Base-by-base conservation (phyloP, 2,113 vertebrate species). In the Parotia lawesii region DNA sequence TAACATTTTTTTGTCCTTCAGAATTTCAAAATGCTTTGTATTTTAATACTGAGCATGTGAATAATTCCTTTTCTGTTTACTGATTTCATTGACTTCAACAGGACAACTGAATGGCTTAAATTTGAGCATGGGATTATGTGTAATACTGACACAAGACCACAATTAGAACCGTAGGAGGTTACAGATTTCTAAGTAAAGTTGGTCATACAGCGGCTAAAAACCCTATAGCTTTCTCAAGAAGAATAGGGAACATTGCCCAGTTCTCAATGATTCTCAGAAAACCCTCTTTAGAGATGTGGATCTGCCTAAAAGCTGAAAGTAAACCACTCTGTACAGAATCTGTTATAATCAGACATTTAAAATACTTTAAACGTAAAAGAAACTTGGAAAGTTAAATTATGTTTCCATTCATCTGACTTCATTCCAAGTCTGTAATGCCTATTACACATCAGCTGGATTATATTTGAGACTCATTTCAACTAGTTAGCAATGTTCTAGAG, bases 391-490 rank as follows among this genome's bases (percentile, higher is more conserved):
- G 60, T 42, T 82, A 96, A 91, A 82, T 85, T 78, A 67, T 54
- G n/a, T 93, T 93, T 94, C 75, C 65, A 77, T 73, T 86, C 61
- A 47, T 47, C 48, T 93, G 72, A 92, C 44, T 88, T 80, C 21
- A 54, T 81, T 90, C 60, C 51, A 78, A 89, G 77, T 29, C 53
- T 91, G 51, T 81, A 92, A 84, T 86, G 47, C 27, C 23, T 92
- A 48, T 70, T 92, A 75, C 14, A 53, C 15, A 62, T 88, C 88
- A 91, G 22, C 47, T 92, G 75, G 47, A 31, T 73, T 90, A 51
- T 70, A 94, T 83, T 31, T 88, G 65, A 83, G 38, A 62, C 33
- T 72, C 37, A 61, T 76, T 94, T 91, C 51, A 77, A 85, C 61
- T 29, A 78, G 29, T 64, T 64, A 84, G 22, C 48, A 60, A n/a